These are phyloP conservation scores for Pseudomugil tenellus DNA, from an alignment of 2,797 vertebrate species.

Conservation along the genomic window DNA sequence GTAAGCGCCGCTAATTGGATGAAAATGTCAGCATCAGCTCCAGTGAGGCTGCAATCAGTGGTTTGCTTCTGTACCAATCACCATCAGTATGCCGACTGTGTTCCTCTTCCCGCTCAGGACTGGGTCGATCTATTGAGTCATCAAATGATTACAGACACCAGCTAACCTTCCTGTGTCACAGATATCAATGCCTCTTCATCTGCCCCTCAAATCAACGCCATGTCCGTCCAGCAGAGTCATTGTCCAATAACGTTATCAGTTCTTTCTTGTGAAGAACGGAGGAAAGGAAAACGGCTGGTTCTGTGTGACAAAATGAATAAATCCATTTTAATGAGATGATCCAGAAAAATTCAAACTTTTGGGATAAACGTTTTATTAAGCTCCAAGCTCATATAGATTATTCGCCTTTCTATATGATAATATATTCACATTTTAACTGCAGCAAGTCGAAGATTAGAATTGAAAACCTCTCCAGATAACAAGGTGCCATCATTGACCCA, in stretches of 20 bases:
- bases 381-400: background rate
- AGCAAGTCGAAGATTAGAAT: slow-evolving; percentile 13
- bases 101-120: slow-evolving; percentile 57
- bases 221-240: slow-evolving; percentile 20
- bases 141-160: slow-evolving; percentile 67
- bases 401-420: background rate
- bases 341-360: background rate
- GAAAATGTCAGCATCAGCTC: slow-evolving; percentile 70
- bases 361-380: background rate
- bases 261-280: background rate
- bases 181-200: slow-evolving; percentile 58
- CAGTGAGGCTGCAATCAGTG: slow-evolving; percentile 72
- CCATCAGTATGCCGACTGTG: slow-evolving; percentile 73
- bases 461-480: slow-evolving; percentile 40
- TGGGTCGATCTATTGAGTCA: slow-evolving; percentile 73
- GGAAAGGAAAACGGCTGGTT: background rate
- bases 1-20: slow-evolving; percentile 83
- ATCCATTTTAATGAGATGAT: background rate
- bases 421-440: slow-evolving; percentile 3
- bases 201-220: slow-evolving; percentile 54
- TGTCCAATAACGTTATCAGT: slow-evolving; percentile 23
- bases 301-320: background rate
- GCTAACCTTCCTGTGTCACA: slow-evolving; percentile 47
- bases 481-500: slow-evolving; percentile 61
- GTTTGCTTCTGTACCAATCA: slow-evolving; percentile 69